Conservation (phyloP, 2,888 invertebrate species). For the Tipula lateralis region DNA sequence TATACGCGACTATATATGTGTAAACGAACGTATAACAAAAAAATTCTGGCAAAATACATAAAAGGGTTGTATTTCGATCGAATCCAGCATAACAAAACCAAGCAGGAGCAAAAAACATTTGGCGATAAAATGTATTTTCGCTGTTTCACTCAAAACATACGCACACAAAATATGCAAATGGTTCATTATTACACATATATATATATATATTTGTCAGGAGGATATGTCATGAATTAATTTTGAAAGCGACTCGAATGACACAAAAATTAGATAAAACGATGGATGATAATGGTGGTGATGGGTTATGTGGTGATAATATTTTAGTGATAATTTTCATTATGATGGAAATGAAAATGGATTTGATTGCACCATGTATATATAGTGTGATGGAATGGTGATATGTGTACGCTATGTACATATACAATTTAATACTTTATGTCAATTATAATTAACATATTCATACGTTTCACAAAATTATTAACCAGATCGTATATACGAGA, state of each 20-base stretch:
- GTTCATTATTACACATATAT: background rate
- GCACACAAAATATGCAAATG: background rate
- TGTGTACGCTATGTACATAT: background rate
- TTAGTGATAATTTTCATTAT: background rate
- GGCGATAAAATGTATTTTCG: background rate
- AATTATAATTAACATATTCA: conserved; percentile 19
- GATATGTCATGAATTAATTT: conserved; percentile 15
- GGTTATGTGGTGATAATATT: background rate
- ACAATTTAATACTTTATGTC: background rate
- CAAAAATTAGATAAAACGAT: background rate
- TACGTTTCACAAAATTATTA: background rate
- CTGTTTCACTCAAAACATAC: background rate
- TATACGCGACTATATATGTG: too few relatives aligned
- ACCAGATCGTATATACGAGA: background rate
- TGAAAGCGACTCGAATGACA: background rate
- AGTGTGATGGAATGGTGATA: background rate
- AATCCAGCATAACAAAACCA: background rate
- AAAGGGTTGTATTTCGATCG: background rate
- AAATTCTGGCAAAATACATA: background rate
- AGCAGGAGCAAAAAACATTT: background rate
- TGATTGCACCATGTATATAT: background rate
- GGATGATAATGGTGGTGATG: background rate
- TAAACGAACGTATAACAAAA: background rate
- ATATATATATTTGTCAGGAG: background rate
- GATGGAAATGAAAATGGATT: background rate